A percentile compares a stretch with the other conserved stretches of the same genome.
These are phyloP conservation scores for Phylloscopus trochilus DNA, from an alignment of 2,113 vertebrate genomes.

Conservation along the genomic window DNA sequence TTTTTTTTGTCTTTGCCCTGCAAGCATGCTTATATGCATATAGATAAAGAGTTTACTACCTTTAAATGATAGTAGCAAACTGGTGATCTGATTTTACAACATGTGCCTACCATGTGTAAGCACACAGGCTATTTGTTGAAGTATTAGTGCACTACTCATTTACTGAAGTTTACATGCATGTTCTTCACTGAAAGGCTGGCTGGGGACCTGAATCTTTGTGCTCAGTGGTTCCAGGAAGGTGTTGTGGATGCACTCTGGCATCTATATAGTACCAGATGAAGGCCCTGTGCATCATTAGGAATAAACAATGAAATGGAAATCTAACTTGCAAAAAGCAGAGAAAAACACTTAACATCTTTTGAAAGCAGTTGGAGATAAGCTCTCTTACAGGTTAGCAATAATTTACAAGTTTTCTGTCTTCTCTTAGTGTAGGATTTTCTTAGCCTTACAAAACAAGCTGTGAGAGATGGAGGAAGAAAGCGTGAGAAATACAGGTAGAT, in stretches of 20 bases:
- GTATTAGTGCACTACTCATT: background rate
- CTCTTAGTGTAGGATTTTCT: background rate
- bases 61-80: background rate
- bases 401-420: background rate
- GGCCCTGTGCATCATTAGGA: background rate
- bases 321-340: background rate
- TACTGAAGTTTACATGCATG: background rate
- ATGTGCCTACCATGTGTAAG: background rate
- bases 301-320: background rate
- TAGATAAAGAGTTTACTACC: background rate
- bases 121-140: background rate
- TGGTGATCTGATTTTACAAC: background rate
- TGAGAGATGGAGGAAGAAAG: background rate
- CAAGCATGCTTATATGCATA: background rate
- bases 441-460: background rate
- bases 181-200: background rate
- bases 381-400: background rate
- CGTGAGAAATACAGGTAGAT: background rate
- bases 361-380: background rate
- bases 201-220: background rate
- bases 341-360: background rate
- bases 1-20: background rate
- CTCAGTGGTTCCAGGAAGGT: background rate
- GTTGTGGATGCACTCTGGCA: background rate
- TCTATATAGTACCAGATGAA: background rate